A percentile compares a stretch with the other conserved stretches of the same genome.
phyloP scores from a whole-genome alignment of 1,140 invertebrate species.

The Drosophila subobscura region DNA sequence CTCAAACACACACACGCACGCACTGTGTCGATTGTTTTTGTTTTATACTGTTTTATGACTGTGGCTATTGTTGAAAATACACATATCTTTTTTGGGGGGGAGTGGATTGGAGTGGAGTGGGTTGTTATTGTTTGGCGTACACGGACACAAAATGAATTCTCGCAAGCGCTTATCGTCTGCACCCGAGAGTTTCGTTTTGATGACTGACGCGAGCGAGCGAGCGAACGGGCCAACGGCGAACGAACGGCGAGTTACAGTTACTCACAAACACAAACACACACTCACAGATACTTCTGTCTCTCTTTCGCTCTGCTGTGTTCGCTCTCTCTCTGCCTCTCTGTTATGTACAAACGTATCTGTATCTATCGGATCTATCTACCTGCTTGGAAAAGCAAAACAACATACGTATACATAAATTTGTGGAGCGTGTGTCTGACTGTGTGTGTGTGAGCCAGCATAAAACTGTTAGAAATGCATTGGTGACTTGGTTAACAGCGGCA shows the following conservation, averaged over 20 bases:
- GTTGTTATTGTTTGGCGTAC: conserved; percentile 42
- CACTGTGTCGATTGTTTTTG: too few species aligned
- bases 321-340: conserved; percentile 35
- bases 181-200: conserved; percentile 79
- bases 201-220: conserved; percentile 62
- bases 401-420: conserved; percentile 26
- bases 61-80: not conserved
- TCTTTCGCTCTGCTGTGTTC: not conserved
- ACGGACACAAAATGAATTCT: conserved; percentile 18
- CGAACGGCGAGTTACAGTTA: conserved; percentile 69
- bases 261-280: conserved; percentile 37
- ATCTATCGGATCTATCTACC: conserved; percentile 60
- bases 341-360: conserved; percentile 22
- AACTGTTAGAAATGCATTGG: conserved; percentile 40
- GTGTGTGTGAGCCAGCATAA: conserved; percentile 28
- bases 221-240: conserved; percentile 25
- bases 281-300: conserved; percentile 1
- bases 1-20: too few species aligned
- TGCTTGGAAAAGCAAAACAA: conserved; percentile 57
- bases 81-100: conserved; percentile 10
- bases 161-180: conserved; percentile 77
- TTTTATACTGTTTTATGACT: too few species aligned
- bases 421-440: conserved; percentile 10
- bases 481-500: conserved; percentile 24
- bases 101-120: not conserved